Base-by-base conservation (phyloP, 1,140 invertebrate species). In the Drosophila bocqueti region DNA sequence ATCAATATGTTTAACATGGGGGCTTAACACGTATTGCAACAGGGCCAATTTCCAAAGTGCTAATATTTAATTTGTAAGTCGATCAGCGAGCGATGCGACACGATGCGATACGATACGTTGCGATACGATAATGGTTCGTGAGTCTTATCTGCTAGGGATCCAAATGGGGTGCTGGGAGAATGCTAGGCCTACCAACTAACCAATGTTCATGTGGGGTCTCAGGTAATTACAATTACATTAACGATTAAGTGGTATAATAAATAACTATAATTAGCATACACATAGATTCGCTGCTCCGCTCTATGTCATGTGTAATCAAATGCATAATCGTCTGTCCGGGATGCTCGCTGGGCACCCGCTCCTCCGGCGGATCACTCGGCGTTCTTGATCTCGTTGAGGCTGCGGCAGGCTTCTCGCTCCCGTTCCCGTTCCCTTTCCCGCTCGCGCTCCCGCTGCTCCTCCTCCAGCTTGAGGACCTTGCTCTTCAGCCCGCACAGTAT, bases 381-480 rank as follows among this genome's bases (percentile, higher is more conserved):
- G 43, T 92, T 91, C 68, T 91, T 92, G 47, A 92, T 92, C 59
- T 92, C 91, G 60, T 68, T 84, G 21, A 91, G 74, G 34, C 59
- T 91, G 55, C 91, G 87, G 62, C 91, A 91, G 42, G 90, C 76
- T 24, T 91, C 81, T 1, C 66, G 40, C 34, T 86, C 81, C 18
- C 69, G 21, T 16, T 80, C 69, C 18, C 69, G 21, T 11, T 82
- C 79, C 10, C 81, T 26, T 21, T 84, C 83, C 0, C 83, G 18
- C 18, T 89, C 83, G 3, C 86, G 64, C 43, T 92, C 91, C n/a
- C 85, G 71, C 58, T 87, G 84, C 73, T 87, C 73, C 57, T 89
- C 84, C 66, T 92, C 91, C 74, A 92, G 77, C 55, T 92, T 92
- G 49, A 92, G 91, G 38, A 92, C 91, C 65, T 92, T 92, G 66